Evolutionary conservation across 2,113 vertebrate species (phyloP).

Genomic region (Varanus komodoensis): DNA sequence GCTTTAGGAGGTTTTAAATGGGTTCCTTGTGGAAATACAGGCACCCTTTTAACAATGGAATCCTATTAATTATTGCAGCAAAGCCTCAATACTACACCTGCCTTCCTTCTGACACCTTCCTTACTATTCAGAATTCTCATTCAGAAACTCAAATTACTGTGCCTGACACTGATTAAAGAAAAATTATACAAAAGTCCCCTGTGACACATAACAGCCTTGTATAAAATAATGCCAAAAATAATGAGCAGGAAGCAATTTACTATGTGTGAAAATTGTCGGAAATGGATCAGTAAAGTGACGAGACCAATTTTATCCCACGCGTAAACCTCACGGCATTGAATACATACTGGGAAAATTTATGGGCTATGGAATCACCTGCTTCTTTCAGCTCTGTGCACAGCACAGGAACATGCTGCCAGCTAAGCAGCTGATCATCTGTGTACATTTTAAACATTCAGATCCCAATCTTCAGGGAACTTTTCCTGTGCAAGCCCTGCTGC

Average conservation of each 20-base stretch:
- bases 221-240: slow-evolving; percentile 70
- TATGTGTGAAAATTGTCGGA: slow-evolving; percentile 63
- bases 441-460: slow-evolving; percentile 8
- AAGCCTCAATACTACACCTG: background rate
- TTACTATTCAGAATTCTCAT: slow-evolving; percentile 45
- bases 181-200: slow-evolving; percentile 50
- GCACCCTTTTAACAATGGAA: background rate
- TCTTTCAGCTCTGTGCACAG: slow-evolving; percentile 4
- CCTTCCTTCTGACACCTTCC: slow-evolving; percentile 5
- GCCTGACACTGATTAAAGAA: slow-evolving; percentile 62
- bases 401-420: background rate
- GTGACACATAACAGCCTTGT: slow-evolving; percentile 39
- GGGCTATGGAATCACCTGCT: slow-evolving; percentile 26
- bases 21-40: background rate
- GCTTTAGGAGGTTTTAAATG: slow-evolving; percentile 18
- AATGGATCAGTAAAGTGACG: slow-evolving; percentile 67
- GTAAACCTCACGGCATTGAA: slow-evolving; percentile 14
- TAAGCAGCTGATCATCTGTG: background rate
- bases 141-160: slow-evolving; percentile 67
- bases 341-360: slow-evolving; percentile 40
- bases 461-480: slow-evolving; percentile 13
- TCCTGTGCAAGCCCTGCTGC: background rate
- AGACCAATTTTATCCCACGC: slow-evolving; percentile 59
- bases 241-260: slow-evolving; percentile 69
- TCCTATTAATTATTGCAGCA: slow-evolving; percentile 23